phyloP scores from a whole-genome alignment of 2,113 vertebrate genomes.

The Rana temporaria region DNA sequence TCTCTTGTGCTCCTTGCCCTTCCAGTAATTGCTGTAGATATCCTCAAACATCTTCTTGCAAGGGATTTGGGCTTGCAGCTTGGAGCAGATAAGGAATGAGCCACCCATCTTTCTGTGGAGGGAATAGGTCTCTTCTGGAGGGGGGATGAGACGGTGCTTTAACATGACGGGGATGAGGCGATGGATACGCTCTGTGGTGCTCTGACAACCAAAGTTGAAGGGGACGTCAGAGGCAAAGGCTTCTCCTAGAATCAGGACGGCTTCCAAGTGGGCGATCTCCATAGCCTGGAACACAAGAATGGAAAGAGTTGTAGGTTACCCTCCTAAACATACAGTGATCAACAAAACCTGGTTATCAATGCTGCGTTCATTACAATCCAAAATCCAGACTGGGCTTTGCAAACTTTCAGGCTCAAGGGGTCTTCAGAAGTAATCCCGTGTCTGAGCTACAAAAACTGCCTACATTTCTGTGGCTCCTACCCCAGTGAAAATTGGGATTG shows the following conservation, averaged over 20 bases:
- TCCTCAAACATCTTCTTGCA: conserved; percentile 91
- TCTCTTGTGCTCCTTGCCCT: conserved; percentile 63
- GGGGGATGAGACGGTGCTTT: conserved; percentile 90
- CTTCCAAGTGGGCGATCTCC: conserved; percentile 91
- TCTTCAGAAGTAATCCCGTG: too few relatives aligned
- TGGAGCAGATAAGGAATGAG: conserved; percentile 97
- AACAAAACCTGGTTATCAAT: not conserved
- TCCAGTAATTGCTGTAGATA: conserved; percentile 85
- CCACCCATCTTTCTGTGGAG: conserved; percentile 98
- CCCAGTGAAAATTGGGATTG: too few relatives aligned
- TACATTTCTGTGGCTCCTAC: too few relatives aligned
- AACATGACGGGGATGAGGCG: conserved; percentile 95
- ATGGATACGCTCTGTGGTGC: conserved; percentile 94
- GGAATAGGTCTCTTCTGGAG: conserved; percentile 95
- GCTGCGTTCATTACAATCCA: not conserved
- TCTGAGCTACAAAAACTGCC: too few relatives aligned
- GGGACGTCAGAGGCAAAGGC: conserved; percentile 84
- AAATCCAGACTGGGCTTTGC: too few relatives aligned
- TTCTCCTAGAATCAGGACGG: conserved; percentile 96
- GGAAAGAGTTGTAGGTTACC: not conserved
- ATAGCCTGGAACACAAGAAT: conserved; percentile 77
- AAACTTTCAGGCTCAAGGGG: too few relatives aligned
- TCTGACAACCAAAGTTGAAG: conserved; percentile 91
- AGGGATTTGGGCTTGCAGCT: conserved; percentile 84
- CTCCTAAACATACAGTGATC: not conserved